Evolutionary conservation across 2,797 vertebrate genomes (phyloP).

Genomic region (Taenioides sp.): DNA sequence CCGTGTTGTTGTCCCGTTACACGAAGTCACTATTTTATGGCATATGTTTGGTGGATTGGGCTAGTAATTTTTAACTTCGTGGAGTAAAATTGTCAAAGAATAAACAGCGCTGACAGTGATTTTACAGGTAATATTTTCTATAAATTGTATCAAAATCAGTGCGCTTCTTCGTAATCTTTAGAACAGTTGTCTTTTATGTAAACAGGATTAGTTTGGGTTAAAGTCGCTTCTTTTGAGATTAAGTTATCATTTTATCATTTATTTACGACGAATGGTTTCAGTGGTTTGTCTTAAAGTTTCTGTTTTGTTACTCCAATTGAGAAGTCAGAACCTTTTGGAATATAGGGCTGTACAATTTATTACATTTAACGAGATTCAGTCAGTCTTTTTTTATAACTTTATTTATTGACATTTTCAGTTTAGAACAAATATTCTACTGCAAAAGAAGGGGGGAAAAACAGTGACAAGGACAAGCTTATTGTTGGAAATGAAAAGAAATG

Average conservation of each 20-base stretch:
- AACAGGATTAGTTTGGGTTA: neutral
- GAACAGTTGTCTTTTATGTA: neutral
- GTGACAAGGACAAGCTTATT: too few relatives aligned
- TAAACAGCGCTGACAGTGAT: neutral
- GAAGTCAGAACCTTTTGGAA: too few relatives aligned
- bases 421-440: too few relatives aligned
- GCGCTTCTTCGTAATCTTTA: neutral
- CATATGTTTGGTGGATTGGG: neutral
- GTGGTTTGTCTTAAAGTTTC: neutral
- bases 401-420: too few relatives aligned
- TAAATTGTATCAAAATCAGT: neutral
- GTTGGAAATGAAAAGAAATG: too few relatives aligned
- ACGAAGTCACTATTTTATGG: neutral
- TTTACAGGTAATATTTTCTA: neutral
- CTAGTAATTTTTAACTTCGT: neutral
- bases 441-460: too few relatives aligned
- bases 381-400: too few relatives aligned
- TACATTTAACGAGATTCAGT: too few relatives aligned
- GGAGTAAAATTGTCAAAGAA: fast-evolving
- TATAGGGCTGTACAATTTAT: too few relatives aligned
- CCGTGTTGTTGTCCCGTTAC: slow-evolving; percentile 16
- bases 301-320: too few relatives aligned
- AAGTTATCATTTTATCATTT: neutral
- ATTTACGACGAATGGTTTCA: neutral
- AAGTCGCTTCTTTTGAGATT: neutral